Conservation (phyloP, 2,797 vertebrate species). For the Anas capensis region DNA sequence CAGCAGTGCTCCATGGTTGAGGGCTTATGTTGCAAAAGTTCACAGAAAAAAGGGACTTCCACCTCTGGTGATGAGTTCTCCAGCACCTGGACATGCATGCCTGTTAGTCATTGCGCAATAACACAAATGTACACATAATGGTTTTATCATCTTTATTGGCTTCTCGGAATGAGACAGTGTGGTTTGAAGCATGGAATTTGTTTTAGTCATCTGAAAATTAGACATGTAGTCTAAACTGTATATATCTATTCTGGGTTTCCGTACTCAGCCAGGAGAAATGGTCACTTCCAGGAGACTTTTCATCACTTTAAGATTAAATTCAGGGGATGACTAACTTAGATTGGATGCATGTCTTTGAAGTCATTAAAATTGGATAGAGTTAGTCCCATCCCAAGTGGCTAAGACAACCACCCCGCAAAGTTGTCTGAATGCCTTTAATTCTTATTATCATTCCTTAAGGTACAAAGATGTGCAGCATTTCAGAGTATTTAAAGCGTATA, state of each 20-base stretch:
- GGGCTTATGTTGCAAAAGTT: neutral
- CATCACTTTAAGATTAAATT: neutral
- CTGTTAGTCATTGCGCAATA: neutral
- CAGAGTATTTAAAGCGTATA: neutral
- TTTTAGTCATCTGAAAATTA: neutral
- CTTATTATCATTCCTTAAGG: neutral
- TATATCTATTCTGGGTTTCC: neutral
- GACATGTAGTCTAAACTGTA: neutral
- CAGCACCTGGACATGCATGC: neutral
- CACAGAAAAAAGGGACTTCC: neutral
- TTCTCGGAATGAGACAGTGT: neutral
- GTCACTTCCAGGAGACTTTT: neutral
- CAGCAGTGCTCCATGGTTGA: neutral
- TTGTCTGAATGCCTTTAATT: neutral
- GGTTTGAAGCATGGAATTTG: neutral
- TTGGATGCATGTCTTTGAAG: neutral
- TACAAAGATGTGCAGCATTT: neutral
- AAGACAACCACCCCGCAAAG: neutral
- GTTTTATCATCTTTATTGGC: neutral
- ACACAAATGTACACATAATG: neutral
- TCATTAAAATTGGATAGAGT: neutral
- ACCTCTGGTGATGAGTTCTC: neutral
- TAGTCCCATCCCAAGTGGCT: neutral
- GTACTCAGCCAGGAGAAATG: rapidly evolving
- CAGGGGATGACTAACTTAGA: neutral